phyloP scores from a whole-genome alignment of 2,888 invertebrate species.

The Orchestes rusci region DNA sequence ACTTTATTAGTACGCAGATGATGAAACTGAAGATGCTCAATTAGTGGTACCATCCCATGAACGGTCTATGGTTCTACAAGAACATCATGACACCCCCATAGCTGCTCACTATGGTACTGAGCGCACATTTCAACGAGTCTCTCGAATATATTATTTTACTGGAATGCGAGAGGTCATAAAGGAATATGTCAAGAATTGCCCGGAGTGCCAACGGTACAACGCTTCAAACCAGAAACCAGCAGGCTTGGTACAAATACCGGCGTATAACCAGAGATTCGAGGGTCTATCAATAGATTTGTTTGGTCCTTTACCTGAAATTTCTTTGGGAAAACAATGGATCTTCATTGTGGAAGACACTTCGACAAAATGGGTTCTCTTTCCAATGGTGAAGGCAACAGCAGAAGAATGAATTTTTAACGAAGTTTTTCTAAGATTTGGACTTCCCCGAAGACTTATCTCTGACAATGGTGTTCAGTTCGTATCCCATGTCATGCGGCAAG shows the following conservation, averaged over 20 bases:
- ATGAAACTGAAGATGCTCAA: slow-evolving; percentile 29
- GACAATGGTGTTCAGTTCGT: slow-evolving; percentile 39
- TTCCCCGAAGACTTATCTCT: slow-evolving; percentile 33
- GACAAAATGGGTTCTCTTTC: slow-evolving; percentile 14
- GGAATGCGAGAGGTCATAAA: slow-evolving; percentile 11
- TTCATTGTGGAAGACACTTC: slow-evolving; percentile 22
- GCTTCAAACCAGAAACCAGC: slow-evolving; percentile 1
- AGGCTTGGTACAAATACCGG: background rate
- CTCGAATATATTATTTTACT: slow-evolving; percentile 1
- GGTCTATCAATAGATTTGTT: slow-evolving; percentile 25
- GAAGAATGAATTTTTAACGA: slow-evolving; percentile 30
- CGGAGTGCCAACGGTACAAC: slow-evolving; percentile 32
- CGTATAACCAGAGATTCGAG: slow-evolving; percentile 24
- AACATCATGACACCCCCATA: slow-evolving; percentile 3
- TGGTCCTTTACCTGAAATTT: slow-evolving; percentile 23
- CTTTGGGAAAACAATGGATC: slow-evolving; percentile 10
- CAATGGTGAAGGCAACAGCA: slow-evolving; percentile 24
- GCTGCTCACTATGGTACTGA: slow-evolving; percentile 2
- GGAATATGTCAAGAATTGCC: slow-evolving; percentile 27
- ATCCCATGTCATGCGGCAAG: slow-evolving; percentile 20
- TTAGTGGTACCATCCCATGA: slow-evolving; percentile 23
- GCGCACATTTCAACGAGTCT: background rate
- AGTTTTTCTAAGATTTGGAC: slow-evolving; percentile 34
- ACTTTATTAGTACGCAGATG: slow-evolving; percentile 21
- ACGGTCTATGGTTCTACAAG: background rate